Evolutionary conservation across 2,113 vertebrate species (phyloP), one percentile per base, ranked within the genome.

Genomic region (Gila orcuttii): DNA sequence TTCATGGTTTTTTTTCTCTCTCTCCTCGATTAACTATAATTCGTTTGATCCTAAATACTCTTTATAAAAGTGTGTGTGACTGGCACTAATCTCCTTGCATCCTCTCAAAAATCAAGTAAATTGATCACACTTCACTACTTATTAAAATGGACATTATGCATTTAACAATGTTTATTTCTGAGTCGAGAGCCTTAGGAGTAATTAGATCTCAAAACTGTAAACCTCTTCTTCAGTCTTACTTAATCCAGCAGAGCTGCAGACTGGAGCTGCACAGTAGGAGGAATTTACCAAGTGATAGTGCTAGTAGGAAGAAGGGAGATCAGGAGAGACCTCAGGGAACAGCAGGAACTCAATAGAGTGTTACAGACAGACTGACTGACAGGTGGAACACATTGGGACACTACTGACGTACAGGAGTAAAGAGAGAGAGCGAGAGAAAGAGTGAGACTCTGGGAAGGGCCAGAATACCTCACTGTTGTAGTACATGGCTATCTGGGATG

Each of bases 201-300:
- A 85, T 77, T 25, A 31, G 68, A 85, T 23, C 33, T 50, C n/a
- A 23, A 42, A 36, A 13, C 3, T 50, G 55, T 75, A 81, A 86
- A 89, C 80, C 90, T 88, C 90, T 83, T 87, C 79, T 92, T 92
- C 87, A 85, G 2, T 79, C 86, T 89, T 87, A 90, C 89, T 89
- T 78, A 68, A 86, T 85, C 66, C 92, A 52, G 79, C 92, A 93
- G 92, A 88, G 86, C 91, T 89, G 86, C 77, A 91, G 89, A 93
- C 92, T 93, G 91, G 87, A 92, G 60, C 76, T 89, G 89, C 74
- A 84, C 88, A 74, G 85, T 74, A 87, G 76, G 25, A 83, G 74
- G 89, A 91, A 91, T 93, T 88, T 78, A 89, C 86, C 77, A 86
- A 57, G 33, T 21, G 50, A 77, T 64, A 52, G 90, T 86, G 87